Evolutionary conservation across 2,888 invertebrate genomes (phyloP).

Genomic region (Netelia melanura): DNA sequence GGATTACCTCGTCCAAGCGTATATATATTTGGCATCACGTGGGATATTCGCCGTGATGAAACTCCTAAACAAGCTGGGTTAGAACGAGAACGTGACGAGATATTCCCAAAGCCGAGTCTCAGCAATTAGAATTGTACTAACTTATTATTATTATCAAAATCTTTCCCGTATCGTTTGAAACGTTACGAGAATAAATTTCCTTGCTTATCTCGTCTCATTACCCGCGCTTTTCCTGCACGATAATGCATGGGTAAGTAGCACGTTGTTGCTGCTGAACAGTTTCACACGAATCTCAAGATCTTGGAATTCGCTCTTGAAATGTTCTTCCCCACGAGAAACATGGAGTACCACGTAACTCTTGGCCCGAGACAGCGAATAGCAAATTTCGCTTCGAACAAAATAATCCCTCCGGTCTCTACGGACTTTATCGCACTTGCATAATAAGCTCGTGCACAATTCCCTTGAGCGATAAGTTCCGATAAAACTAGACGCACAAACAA

Average conservation of each 20-base stretch:
- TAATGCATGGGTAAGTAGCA: slow-evolving; percentile 68
- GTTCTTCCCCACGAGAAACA: neutral
- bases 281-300: slow-evolving; percentile 37
- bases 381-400: slow-evolving; percentile 24
- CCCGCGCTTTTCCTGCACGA: slow-evolving; percentile 10
- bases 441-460: neutral
- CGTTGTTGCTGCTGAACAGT: slow-evolving; percentile 63
- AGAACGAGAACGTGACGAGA: too few species aligned
- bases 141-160: too few species aligned
- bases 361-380: slow-evolving; percentile 11
- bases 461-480: neutral
- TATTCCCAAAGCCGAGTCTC: too few species aligned
- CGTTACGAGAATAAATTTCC: neutral
- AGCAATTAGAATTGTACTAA: too few species aligned
- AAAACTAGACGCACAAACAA: neutral
- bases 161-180: too few species aligned
- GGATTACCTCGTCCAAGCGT: slow-evolving; percentile 1
- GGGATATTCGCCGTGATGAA: neutral
- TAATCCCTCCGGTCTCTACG: neutral
- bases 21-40: slow-evolving; percentile 1
- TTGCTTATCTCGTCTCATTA: neutral
- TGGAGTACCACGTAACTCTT: neutral
- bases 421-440: neutral
- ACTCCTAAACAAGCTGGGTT: too few species aligned
- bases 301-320: slow-evolving; percentile 1